Percentiles rank a stretch among this genome's conserved stretches.
Conservation (phyloP, 2,113 vertebrate species). For the Channa argus region DNA sequence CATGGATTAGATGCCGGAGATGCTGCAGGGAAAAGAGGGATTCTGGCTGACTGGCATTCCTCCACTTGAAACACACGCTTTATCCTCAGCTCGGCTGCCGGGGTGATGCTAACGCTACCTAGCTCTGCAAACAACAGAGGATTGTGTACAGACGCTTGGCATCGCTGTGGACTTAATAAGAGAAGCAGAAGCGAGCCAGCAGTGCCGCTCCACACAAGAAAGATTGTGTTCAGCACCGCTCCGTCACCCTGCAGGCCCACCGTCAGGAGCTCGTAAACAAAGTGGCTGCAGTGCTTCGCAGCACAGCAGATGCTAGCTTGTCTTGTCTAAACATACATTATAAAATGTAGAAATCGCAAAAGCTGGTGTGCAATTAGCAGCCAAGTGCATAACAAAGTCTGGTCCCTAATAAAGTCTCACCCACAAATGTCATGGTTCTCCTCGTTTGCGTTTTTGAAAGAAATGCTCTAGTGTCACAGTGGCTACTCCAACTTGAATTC, state of each 20-base stretch:
- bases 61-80: conserved; percentile 68
- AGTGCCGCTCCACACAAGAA: conserved; percentile 13
- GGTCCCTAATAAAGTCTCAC: background rate
- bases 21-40: conserved; percentile 85
- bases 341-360: background rate
- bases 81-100: conserved; percentile 50
- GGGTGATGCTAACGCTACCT: conserved; percentile 62
- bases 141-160: conserved; percentile 55
- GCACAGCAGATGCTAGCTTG: conserved; percentile 28
- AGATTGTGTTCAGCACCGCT: conserved; percentile 27
- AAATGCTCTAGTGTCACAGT: no score
- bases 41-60: conserved; percentile 76
- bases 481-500: no score
- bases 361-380: background rate
- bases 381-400: background rate
- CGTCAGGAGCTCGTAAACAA: conserved; percentile 46
- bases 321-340: background rate
- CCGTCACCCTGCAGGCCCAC: conserved; percentile 36
- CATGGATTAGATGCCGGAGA: conserved; percentile 92
- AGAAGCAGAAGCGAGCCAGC: conserved; percentile 40
- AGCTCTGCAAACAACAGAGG: conserved; percentile 53
- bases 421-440: no score
- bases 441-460: no score
- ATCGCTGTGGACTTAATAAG: conserved; percentile 38
- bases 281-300: conserved; percentile 31